A percentile compares a stretch with the other conserved stretches of the same genome.
Conservation (phyloP, 2,888 invertebrate genomes). For the Drosophila villosipedis region DNA sequence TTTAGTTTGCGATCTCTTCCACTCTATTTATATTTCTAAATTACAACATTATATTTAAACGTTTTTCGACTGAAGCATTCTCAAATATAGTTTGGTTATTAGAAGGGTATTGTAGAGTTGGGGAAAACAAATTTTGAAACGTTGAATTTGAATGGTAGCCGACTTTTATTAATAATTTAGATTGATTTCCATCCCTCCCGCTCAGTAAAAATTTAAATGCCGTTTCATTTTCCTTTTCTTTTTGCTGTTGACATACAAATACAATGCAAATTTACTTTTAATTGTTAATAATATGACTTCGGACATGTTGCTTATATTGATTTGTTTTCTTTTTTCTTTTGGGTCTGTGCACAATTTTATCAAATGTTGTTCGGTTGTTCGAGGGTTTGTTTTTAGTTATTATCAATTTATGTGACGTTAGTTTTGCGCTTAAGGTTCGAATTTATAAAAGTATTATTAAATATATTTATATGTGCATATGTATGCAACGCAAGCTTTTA, state of each 20-base stretch:
- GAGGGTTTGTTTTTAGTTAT: constrained; percentile 35
- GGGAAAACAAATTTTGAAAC: neutral
- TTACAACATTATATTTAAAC: neutral
- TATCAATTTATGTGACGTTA: constrained; percentile 33
- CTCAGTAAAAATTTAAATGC: constrained; percentile 24
- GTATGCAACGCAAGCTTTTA: constrained; percentile 58
- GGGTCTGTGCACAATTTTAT: constrained; percentile 34
- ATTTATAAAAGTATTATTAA: constrained; percentile 31
- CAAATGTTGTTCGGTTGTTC: constrained; percentile 39
- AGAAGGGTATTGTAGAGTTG: neutral
- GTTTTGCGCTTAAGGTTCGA: constrained; percentile 50
- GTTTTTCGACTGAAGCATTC: neutral
- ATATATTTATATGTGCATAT: constrained; percentile 36
- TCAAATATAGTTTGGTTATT: neutral
- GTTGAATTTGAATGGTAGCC: constrained; percentile 57
- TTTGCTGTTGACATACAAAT: constrained; percentile 82
- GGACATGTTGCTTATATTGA: constrained; percentile 32
- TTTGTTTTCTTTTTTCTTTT: constrained; percentile 11
- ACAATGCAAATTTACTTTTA: constrained; percentile 78
- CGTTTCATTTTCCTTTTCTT: constrained; percentile 72
- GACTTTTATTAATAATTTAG: constrained; percentile 36
- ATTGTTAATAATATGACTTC: constrained; percentile 42
- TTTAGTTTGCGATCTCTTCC: neutral
- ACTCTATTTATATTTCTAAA: neutral
- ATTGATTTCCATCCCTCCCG: neutral